Evolutionary conservation across 37 sponge, comb jelly and placozoan genomes (phyloP), one percentile per base, ranked within the genome.

Genomic region (Haliclona indistincta): DNA sequence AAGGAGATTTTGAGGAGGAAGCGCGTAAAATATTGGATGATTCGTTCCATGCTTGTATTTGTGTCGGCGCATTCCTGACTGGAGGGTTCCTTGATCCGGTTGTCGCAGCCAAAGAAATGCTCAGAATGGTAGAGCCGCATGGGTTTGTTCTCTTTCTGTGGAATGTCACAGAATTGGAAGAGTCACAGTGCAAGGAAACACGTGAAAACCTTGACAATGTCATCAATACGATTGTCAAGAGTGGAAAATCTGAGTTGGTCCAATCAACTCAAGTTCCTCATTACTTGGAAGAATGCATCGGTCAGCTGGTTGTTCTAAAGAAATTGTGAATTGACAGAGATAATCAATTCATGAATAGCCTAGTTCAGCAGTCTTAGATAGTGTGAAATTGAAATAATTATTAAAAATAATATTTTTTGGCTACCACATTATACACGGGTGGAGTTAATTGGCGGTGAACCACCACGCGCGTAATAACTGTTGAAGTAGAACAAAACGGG

Each of bases 31-130:
- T 77, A 6, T 19, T 67, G 38, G 36, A 40, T 53, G 67, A 41
- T 4, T 67, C 78, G 0, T 77, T 77, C 33, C 54, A 77, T 20
- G 67, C 32, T 10, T 77, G 78, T 37, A 65, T 63, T 47, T 77
- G 78, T 66, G 78, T 77, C 22, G 78, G 78, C n/a, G 78, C 67
- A 52, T 77, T 77, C 38, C 67, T 77, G 26, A 77, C 78, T 1
- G 51, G 55, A 33, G 78, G 78, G 15, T 77, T 77, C 34, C 67
- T 77, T 13, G 38, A 77, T 52, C 78, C 78, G 4, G 67, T 1
- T 3, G 29, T 53, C 40, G 10, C 67, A 36, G 55, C 66, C 4
- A 67, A 53, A 42, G 78, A 77, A 28, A 77, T 77, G 78, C 39
- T 64, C 1, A 67, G 78, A 23, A 22, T 77, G 42, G 78, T 66